Evolutionary conservation across 2,797 vertebrate species (phyloP).

Genomic region (Amazona ochrocephala): DNA sequence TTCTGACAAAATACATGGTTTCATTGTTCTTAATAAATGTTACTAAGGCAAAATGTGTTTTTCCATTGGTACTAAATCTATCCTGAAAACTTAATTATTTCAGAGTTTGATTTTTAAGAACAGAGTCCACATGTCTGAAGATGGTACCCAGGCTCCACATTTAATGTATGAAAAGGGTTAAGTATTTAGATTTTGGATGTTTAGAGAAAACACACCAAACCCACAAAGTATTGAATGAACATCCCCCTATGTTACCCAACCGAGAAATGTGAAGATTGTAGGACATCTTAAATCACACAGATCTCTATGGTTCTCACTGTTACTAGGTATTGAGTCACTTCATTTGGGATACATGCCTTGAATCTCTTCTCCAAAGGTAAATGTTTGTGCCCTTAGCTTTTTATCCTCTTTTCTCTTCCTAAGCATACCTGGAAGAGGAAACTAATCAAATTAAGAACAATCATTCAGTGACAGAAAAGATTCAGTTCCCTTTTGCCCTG

Average conservation of each 20-base stretch:
- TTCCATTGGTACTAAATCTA: neutral
- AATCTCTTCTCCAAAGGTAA: neutral
- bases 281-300: neutral
- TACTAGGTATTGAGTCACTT: neutral
- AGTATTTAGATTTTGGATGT: neutral
- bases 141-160: neutral
- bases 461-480: neutral
- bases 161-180: neutral
- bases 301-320: neutral
- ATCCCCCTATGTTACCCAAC: neutral
- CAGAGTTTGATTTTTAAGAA: neutral
- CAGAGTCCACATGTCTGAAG: neutral
- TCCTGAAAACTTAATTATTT: neutral
- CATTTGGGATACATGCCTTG: neutral
- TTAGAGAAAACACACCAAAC: rapidly evolving
- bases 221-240: neutral
- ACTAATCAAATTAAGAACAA: neutral
- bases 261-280: neutral
- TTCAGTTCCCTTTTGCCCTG: neutral
- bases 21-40: neutral
- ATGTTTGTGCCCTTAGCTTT: neutral
- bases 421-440: neutral
- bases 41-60: neutral
- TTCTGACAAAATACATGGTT: neutral
- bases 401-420: neutral